Conservation (phyloP, 2,113 vertebrate genomes). For the Protomyctophum bolini region DNA sequence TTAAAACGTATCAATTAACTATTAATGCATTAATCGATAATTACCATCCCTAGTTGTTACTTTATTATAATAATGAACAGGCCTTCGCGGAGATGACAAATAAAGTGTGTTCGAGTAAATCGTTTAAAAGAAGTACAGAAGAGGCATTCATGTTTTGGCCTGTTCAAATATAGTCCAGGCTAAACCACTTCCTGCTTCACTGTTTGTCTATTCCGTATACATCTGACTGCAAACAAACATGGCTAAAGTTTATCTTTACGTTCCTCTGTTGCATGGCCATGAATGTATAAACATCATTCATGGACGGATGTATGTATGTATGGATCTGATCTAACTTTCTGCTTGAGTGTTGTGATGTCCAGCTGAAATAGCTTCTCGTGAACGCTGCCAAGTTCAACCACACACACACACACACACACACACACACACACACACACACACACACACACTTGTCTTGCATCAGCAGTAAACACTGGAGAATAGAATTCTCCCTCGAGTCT, state of each 20-base stretch:
- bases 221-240: constrained; percentile 19
- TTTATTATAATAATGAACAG: no score
- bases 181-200: constrained; percentile 33
- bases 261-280: background rate
- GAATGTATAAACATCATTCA: no score
- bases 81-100: background rate
- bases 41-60: no score
- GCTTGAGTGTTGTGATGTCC: no score
- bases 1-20: no score
- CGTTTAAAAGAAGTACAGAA: background rate
- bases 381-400: no score
- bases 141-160: background rate
- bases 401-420: no score
- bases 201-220: constrained; percentile 7
- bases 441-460: background rate
- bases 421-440: no score
- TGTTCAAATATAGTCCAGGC: background rate
- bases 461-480: constrained; percentile 4
- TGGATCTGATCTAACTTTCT: no score
- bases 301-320: no score
- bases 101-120: background rate
- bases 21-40: no score
- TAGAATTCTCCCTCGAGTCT: background rate
- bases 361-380: no score
- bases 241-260: constrained; percentile 32